These are phyloP conservation scores for Rhea americana DNA, from an alignment of 2,113 vertebrate genomes.

Conservation along the genomic window DNA sequence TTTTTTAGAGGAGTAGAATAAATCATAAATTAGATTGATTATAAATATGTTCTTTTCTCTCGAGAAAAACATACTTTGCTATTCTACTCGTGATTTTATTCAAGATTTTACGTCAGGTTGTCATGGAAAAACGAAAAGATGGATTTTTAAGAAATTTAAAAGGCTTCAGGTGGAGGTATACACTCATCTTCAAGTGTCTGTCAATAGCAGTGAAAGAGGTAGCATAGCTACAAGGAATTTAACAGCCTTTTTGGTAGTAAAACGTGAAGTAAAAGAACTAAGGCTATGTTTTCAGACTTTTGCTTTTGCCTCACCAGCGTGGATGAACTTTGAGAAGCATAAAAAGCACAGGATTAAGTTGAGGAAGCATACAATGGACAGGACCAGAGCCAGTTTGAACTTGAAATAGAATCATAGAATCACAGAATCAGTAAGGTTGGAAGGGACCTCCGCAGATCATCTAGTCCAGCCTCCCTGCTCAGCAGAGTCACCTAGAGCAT, in stretches of 20 bases:
- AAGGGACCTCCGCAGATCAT: too few relatives aligned
- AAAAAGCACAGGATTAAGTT: not conserved
- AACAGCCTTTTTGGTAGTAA: not conserved
- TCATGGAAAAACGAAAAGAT: not conserved
- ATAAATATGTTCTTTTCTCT: not conserved
- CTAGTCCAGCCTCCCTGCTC: too few relatives aligned
- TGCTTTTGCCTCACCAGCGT: not conserved
- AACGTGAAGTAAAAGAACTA: not conserved
- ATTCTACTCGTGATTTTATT: not conserved
- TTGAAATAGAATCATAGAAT: not conserved
- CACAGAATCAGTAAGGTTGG: too few relatives aligned
- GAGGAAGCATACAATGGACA: not conserved
- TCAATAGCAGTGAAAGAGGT: not conserved
- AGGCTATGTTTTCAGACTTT: not conserved
- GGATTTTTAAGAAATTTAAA: not conserved
- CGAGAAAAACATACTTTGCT: not conserved
- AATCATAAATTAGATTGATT: accelerated
- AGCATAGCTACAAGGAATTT: not conserved
- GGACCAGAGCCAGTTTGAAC: not conserved
- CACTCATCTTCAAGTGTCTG: not conserved
- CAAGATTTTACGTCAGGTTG: not conserved
- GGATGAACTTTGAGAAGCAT: not conserved
- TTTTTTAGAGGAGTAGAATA: not conserved
- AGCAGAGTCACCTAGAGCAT: too few relatives aligned
- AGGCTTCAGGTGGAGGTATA: not conserved